phyloP scores from a whole-genome alignment of 2,888 invertebrate genomes.

The Lordiphosa andalusiaca region DNA sequence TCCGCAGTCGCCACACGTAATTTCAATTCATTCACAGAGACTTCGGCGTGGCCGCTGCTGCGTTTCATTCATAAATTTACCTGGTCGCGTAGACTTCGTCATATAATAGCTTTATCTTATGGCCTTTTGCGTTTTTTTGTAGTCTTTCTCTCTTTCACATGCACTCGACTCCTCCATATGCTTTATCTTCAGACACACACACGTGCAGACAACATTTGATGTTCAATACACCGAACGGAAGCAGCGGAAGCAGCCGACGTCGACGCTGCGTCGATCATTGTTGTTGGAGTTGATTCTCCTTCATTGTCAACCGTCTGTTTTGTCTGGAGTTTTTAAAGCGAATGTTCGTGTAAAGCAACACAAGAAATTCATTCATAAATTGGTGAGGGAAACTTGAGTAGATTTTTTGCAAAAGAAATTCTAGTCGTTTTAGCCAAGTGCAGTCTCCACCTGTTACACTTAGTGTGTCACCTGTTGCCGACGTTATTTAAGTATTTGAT shows the following conservation, averaged over 20 bases:
- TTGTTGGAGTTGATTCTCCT: constrained; percentile 29
- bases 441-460: constrained; percentile 63
- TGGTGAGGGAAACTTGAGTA: constrained; percentile 57
- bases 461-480: constrained; percentile 62
- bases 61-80: constrained; percentile 68
- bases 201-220: constrained; percentile 16
- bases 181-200: constrained; percentile 21
- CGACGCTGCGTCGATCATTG: constrained; percentile 60
- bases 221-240: constrained; percentile 64
- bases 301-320: constrained; percentile 22
- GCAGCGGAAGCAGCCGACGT: constrained; percentile 67
- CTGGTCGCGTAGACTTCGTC: constrained; percentile 61
- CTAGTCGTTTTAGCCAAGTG: constrained; percentile 2
- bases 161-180: constrained; percentile 12
- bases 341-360: constrained; percentile 76
- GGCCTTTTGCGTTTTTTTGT: constrained; percentile 35
- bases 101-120: constrained; percentile 71
- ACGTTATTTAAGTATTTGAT: constrained; percentile 26
- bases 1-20: constrained; percentile 60
- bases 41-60: constrained; percentile 31
- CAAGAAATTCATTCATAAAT: constrained; percentile 79
- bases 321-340: constrained; percentile 51
- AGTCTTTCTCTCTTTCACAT: constrained; percentile 20
- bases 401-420: constrained; percentile 43
- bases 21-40: constrained; percentile 73